Evolutionary conservation across 2,888 invertebrate species (phyloP), one percentile per base, ranked within the genome.

Genomic region (Ligdia adustata): DNA sequence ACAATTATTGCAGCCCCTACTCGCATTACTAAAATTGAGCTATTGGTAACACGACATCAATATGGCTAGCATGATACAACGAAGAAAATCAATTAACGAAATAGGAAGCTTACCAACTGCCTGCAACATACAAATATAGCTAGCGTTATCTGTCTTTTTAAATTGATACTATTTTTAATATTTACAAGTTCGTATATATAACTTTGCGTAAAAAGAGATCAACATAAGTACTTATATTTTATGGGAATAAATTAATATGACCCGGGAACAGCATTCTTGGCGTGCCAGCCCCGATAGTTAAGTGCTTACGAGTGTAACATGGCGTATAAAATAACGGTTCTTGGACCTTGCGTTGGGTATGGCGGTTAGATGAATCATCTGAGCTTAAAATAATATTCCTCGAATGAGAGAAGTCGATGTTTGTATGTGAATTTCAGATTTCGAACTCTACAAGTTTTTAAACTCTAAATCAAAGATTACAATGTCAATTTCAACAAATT

Each of bases 241-340:
- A 9, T 27, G 24, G 9, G 27, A 16, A 27, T 35, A 35, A 26
- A 35, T 35, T 26, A 22, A 26, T 9, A 3, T 26, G 32, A 16
- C 13, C 22, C 26, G 20, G 29, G 27, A 6, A 33, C 46, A 22
- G 39, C 46, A 46, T 46, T 46, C 46, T 18, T 33, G 15, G 39
- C n/a, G 18, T 34, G 29, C 46, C 46, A n/a, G 32, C 24, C 24
- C 2, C 20, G 40, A 15, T 18, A 37, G 37, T 9, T 27, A 26
- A 15, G 9, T 18, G 15, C n/a, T n/a, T n/a, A n/a, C n/a, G n/a
- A n/a, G n/a, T 37, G 16, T 37, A 27, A 26, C 11, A 27, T 15
- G 27, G 15, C 7, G 5, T 9, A 22, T 15, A 11, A 27, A 35
- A 9, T 6, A 37, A 37, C 37, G 37, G 37, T 37, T 18, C 37